These are phyloP conservation scores for Cephalopterus ornatus DNA, from an alignment of 2,113 vertebrate genomes.

Conservation along the genomic window DNA sequence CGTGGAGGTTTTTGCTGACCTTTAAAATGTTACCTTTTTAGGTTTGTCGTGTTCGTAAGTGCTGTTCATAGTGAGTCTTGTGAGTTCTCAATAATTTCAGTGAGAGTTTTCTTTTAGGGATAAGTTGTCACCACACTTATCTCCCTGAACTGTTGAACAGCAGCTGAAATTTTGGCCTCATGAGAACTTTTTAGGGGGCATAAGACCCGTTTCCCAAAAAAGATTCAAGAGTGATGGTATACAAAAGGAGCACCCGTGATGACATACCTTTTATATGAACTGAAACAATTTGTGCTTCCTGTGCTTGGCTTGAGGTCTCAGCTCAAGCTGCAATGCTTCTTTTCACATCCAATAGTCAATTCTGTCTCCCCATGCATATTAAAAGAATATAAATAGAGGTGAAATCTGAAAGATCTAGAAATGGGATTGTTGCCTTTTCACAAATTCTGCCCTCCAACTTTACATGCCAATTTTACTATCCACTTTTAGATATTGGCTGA, in stretches of 20 bases:
- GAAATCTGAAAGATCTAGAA: neutral
- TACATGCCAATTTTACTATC: neutral
- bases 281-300: neutral
- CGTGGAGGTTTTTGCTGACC: rapidly evolving
- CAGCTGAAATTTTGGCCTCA: neutral
- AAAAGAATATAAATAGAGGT: neutral
- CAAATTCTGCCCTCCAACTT: neutral
- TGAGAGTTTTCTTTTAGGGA: neutral
- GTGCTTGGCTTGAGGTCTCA: neutral
- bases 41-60: neutral
- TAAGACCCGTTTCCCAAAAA: neutral
- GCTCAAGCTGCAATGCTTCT: neutral
- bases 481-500: neutral
- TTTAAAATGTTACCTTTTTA: neutral
- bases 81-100: neutral
- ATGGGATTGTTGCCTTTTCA: neutral
- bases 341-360: neutral
- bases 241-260: neutral
- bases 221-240: neutral
- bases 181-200: neutral
- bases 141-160: neutral
- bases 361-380: neutral
- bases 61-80: neutral
- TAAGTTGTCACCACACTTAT: rapidly evolving
- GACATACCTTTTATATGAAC: neutral